Percentiles rank a stretch among this genome's conserved stretches.
These are phyloP conservation scores for Montipora capitata DNA, from an alignment of 92 coral and sea anemone genomes.

Conservation along the genomic window DNA sequence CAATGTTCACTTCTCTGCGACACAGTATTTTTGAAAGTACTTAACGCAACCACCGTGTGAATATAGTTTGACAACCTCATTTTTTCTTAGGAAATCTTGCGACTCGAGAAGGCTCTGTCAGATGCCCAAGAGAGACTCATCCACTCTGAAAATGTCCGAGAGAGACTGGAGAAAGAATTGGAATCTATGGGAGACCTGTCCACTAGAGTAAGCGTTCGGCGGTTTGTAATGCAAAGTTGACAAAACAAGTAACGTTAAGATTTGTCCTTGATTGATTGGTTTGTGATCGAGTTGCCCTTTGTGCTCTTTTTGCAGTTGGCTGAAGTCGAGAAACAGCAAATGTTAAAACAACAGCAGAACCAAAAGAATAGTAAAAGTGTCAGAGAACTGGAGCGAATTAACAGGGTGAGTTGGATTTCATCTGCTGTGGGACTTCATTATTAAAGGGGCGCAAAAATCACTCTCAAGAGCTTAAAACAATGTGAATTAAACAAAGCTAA, in stretches of 20 bases:
- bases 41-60: too few relatives aligned
- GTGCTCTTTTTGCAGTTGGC: conserved; percentile 78
- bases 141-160: conserved; percentile 84
- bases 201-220: conserved; percentile 74
- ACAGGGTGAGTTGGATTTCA: conserved; percentile 78
- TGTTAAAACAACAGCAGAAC: conserved; percentile 94
- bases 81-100: conserved; percentile 79
- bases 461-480: too few relatives aligned
- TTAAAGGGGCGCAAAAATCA: too few relatives aligned
- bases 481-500: too few relatives aligned
- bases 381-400: conserved; percentile 90
- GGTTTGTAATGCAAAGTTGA: too few relatives aligned
- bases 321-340: conserved; percentile 93
- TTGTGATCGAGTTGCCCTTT: too few relatives aligned
- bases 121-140: conserved; percentile 90
- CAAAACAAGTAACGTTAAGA: too few relatives aligned
- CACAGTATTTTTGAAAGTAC: too few relatives aligned
- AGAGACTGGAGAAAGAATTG: conserved; percentile 92
- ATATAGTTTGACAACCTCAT: not conserved
- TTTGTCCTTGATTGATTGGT: too few relatives aligned
- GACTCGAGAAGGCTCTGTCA: conserved; percentile 89
- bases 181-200: conserved; percentile 95
- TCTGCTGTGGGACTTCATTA: too few relatives aligned
- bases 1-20: too few relatives aligned
- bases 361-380: conserved; percentile 93